Conservation (phyloP, 1,140 invertebrate species). For the Drosophila ogumai region DNA sequence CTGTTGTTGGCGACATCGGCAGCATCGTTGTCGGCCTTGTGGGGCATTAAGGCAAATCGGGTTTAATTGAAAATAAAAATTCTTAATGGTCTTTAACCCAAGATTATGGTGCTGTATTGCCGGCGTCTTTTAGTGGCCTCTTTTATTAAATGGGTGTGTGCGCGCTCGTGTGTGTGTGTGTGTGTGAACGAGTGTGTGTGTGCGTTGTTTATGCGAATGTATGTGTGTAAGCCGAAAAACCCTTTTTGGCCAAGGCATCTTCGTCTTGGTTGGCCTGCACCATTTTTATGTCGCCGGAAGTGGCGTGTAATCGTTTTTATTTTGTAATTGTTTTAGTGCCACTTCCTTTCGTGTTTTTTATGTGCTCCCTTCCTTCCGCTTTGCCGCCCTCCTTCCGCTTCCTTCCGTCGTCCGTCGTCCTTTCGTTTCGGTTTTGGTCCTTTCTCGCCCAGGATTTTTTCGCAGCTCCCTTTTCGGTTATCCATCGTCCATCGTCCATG, state of each 20-base stretch:
- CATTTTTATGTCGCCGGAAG: constrained; percentile 83
- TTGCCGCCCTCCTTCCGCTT: constrained; percentile 23
- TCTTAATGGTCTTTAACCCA: constrained; percentile 83
- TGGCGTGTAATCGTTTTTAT: constrained; percentile 84
- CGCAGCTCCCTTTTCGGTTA: constrained; percentile 48
- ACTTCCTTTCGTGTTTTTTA: constrained; percentile 83
- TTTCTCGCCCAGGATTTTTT: constrained; percentile 49
- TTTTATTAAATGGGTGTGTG: constrained; percentile 73
- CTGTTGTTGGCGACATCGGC: constrained; percentile 68
- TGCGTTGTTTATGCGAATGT: constrained; percentile 20
- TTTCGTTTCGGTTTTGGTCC: constrained; percentile 38
- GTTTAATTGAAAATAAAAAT: constrained; percentile 85
- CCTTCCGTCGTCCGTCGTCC: constrained; percentile 19
- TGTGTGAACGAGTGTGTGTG: constrained; percentile 3
- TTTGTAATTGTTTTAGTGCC: constrained; percentile 84
- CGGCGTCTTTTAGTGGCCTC: constrained; percentile 77
- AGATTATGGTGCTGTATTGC: constrained; percentile 82
- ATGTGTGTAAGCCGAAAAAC: constrained; percentile 44
- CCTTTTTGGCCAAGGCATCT: constrained; percentile 59
- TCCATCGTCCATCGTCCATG: constrained; percentile 47
- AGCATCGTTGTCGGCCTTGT: constrained; percentile 79
- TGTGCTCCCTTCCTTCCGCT: constrained; percentile 57
- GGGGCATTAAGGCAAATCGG: constrained; percentile 84
- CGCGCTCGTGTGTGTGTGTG: constrained; percentile 11
- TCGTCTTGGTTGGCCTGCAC: constrained; percentile 50